These are phyloP conservation scores for Callyntrura sp. DNA, from an alignment of 2,888 invertebrate species.

Conservation along the genomic window DNA sequence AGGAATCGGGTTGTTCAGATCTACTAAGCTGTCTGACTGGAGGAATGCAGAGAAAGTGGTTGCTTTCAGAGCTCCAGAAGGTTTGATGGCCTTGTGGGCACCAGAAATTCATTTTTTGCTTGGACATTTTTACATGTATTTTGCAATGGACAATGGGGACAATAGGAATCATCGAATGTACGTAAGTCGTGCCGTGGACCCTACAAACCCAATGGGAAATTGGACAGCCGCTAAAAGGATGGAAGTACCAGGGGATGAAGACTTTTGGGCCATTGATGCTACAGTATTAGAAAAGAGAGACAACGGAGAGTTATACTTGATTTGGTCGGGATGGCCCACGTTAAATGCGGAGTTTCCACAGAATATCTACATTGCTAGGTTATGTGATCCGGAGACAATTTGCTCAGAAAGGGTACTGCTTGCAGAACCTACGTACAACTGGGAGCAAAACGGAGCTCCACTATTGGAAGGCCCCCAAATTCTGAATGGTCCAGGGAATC, in stretches of 20 bases:
- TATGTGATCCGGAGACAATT: slow-evolving; percentile 78
- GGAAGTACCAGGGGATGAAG: slow-evolving; percentile 72
- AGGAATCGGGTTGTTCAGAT: slow-evolving; percentile 73
- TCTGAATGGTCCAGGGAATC: slow-evolving; percentile 77
- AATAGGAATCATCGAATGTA: slow-evolving; percentile 25
- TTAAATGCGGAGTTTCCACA: slow-evolving; percentile 77
- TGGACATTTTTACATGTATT: slow-evolving; percentile 56
- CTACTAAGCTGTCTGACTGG: slow-evolving; percentile 71
- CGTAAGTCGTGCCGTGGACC: neutral
- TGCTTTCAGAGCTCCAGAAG: slow-evolving; percentile 66
- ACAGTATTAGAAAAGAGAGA: slow-evolving; percentile 79
- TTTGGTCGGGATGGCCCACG: slow-evolving; percentile 81
- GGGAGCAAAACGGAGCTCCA: slow-evolving; percentile 80
- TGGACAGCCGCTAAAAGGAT: slow-evolving; percentile 76
- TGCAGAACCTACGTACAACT: slow-evolving; percentile 70
- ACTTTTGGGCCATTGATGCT: slow-evolving; percentile 80
- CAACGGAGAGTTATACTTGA: slow-evolving; percentile 78
- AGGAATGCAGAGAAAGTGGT: slow-evolving; percentile 64
- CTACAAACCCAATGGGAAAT: slow-evolving; percentile 63
- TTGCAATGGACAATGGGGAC: slow-evolving; percentile 48
- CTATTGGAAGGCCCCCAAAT: slow-evolving; percentile 82
- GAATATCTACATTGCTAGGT: slow-evolving; percentile 79
- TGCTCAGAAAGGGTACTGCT: slow-evolving; percentile 77
- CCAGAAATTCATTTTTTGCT: slow-evolving; percentile 68
- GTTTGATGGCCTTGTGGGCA: slow-evolving; percentile 75